Evolutionary conservation across 2,113 vertebrate species (phyloP).

Genomic region (Mastomys coucha): DNA sequence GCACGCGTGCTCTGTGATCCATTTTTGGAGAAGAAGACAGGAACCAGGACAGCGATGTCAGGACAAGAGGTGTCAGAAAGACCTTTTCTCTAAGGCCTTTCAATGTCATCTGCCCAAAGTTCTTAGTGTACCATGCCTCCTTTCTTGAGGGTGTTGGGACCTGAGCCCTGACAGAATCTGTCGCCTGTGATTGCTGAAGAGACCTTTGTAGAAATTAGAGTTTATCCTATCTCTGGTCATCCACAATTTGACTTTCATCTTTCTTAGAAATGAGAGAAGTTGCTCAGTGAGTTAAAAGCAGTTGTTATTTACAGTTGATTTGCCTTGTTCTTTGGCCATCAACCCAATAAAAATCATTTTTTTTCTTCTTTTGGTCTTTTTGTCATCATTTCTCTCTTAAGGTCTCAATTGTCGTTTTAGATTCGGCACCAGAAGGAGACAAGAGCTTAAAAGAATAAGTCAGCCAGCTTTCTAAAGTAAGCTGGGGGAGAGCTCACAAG

Average conservation of each 20-base stretch:
- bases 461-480: slow-evolving; percentile 54
- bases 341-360: neutral
- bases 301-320: slow-evolving; percentile 42
- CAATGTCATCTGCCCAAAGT: neutral
- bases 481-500: neutral
- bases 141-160: neutral
- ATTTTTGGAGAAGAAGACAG: neutral
- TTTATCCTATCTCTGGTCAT: neutral
- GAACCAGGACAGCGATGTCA: neutral
- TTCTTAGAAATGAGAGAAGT: slow-evolving; percentile 14
- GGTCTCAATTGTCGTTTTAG: slow-evolving; percentile 29
- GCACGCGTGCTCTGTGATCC: neutral
- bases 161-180: neutral
- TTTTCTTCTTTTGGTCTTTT: neutral
- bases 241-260: slow-evolving; percentile 37
- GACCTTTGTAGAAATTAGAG: slow-evolving; percentile 6
- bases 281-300: slow-evolving; percentile 11
- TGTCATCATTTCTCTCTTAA: slow-evolving; percentile 24
- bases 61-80: neutral
- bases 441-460: neutral
- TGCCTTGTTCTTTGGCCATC: slow-evolving; percentile 23
- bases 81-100: neutral
- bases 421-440: slow-evolving; percentile 22
- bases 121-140: neutral
- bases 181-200: neutral